Conservation (phyloP, 92 coral and sea anemone species). For the Nematostella vectensis region DNA sequence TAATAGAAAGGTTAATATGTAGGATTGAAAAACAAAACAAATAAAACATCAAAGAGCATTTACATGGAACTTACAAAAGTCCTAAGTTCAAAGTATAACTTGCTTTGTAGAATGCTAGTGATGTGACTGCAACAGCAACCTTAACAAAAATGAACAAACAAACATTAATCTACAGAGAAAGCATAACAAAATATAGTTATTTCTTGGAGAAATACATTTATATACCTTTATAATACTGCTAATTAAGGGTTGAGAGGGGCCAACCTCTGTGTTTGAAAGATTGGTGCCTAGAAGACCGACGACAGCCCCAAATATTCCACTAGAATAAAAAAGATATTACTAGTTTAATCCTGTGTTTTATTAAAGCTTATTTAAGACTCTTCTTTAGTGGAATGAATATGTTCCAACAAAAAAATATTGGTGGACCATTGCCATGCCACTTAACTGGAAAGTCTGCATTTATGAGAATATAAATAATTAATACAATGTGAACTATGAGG, state of each 20-base stretch:
- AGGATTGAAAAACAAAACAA: background rate
- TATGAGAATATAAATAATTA: too few species aligned
- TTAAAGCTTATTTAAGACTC: too few species aligned
- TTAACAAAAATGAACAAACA: background rate
- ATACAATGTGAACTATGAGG: too few species aligned
- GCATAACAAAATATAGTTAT: background rate
- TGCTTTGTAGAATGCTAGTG: background rate
- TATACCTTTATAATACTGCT: constrained; percentile 39
- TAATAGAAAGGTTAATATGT: background rate
- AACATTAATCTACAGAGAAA: background rate
- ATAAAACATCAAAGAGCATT: background rate
- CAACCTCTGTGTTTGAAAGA: constrained; percentile 17
- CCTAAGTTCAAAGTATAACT: background rate
- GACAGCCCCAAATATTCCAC: constrained; percentile 47
- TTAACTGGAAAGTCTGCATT: too few species aligned
- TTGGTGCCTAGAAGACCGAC: constrained; percentile 22
- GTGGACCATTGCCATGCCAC: too few species aligned
- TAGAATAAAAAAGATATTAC: background rate
- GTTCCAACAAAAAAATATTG: too few species aligned
- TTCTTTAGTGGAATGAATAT: too few species aligned
- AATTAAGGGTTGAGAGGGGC: constrained; percentile 17
- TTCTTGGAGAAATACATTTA: too few species aligned
- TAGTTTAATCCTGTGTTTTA: too few species aligned
- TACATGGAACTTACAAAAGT: background rate
- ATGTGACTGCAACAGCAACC: background rate